Evolutionary conservation across 2,888 invertebrate species (phyloP), one percentile per base, ranked within the genome.

Genomic region (Pogonocherus hispidulus): DNA sequence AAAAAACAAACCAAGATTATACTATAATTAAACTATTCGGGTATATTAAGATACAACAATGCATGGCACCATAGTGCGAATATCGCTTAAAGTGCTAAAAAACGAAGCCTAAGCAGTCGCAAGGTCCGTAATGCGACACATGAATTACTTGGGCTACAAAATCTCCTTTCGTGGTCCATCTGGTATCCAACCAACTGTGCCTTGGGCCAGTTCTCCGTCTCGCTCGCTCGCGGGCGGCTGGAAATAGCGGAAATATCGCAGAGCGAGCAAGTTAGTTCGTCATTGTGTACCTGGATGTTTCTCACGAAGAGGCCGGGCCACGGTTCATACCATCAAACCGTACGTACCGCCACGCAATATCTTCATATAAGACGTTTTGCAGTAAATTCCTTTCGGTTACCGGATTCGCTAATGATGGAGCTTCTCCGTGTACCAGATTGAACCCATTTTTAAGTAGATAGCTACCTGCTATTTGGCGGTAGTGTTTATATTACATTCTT

Each of bases 241-340:
- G 41, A 37, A 41, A 55, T 63, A 71, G 71, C 73, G 73, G 73
- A 73, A 73, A 73, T 73, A 69, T 65, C 73, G 69, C 59, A 49
- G 57, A 60, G 67, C 22, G 67, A 67, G 67, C 66, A 63, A 70
- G 69, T 70, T 66, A 70, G 73, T 3, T 72, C 74, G 71, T 70
- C 73, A 71, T 77, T 75, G 73, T 73, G 76, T 75, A 75, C 73
- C 72, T 75, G 79, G 77, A n/a, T n/a, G n/a, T n/a, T 67, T 79
- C 79, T 78, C 79, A 79, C 77, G 78, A 74, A 75, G 66, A 20
- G 63, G 56, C 65, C 64, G 69, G n/a, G n/a, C n/a, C n/a, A n/a
- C n/a, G 63, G 41, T 2, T 65, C 62, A 67, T 63, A 65, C 51
- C 62, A 65, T 64, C 67, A 63, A 69, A 64, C 66, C 59, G 56